Conservation (phyloP, 2,797 vertebrate species). For the Crocidura indochinensis region DNA sequence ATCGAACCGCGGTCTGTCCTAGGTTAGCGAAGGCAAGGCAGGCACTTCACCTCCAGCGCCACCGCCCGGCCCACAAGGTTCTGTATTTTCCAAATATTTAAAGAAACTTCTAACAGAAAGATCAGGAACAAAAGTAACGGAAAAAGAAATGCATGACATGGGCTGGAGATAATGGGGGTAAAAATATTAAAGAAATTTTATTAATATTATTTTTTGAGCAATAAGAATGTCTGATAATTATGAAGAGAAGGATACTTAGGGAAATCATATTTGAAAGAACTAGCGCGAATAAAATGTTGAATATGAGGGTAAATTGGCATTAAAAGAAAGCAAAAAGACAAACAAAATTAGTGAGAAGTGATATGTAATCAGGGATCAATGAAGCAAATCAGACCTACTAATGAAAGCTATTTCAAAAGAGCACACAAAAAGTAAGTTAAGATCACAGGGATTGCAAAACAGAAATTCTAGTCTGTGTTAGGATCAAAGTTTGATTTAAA, state of each 20-base stretch:
- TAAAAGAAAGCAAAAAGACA: neutral
- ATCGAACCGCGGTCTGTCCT: too few species aligned
- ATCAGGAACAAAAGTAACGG: neutral
- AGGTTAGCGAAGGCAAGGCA: too few species aligned
- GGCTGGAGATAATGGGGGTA: neutral
- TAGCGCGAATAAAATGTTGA: conserved; percentile 2
- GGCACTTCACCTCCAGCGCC: too few species aligned
- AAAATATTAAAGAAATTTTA: neutral
- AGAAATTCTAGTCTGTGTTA: neutral
- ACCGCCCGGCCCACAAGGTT: too few species aligned
- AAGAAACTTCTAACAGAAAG: conserved; percentile 4
- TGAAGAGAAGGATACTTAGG: neutral
- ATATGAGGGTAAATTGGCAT: neutral
- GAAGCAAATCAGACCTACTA: neutral
- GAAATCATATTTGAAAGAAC: neutral
- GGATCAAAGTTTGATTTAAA: too few species aligned
- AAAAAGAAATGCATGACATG: neutral
- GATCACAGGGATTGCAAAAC: neutral
- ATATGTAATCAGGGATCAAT: neutral
- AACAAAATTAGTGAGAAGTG: conserved; percentile 15
- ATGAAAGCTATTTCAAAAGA: conserved; percentile 10
- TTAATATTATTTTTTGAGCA: neutral
- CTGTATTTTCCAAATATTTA: neutral
- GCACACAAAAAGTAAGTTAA: neutral
- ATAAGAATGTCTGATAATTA: neutral